Percentiles rank a stretch among this genome's conserved stretches.
Evolutionary conservation across 37 sponge, comb jelly and placozoan genomes (phyloP).

Genomic region (Geodia barretti): DNA sequence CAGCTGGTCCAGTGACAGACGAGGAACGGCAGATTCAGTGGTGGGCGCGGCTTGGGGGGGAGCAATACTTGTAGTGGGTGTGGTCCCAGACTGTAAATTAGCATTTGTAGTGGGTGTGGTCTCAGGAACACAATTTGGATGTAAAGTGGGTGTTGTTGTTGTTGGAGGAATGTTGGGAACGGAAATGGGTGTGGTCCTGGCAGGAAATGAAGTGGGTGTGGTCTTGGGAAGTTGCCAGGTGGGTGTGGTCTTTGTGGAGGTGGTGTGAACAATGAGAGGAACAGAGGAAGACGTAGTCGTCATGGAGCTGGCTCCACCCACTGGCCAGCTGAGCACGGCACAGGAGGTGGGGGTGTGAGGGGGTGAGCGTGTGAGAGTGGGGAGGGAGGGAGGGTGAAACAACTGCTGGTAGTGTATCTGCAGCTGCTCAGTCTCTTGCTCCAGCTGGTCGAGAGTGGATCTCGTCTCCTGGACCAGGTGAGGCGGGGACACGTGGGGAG

Average conservation of each 20-base stretch:
- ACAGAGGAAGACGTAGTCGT: neutral
- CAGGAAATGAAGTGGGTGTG: neutral
- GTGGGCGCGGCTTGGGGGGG: too few relatives aligned
- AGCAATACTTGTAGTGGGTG: neutral
- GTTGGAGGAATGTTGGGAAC: neutral
- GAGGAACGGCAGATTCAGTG: neutral
- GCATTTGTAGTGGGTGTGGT: too few relatives aligned
- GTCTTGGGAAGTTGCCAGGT: neutral
- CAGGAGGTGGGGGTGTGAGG: neutral
- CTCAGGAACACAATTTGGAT: too few relatives aligned
- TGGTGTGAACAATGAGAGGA: neutral
- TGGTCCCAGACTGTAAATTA: too few relatives aligned
- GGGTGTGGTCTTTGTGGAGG: neutral
- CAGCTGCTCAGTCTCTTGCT: conserved; percentile 59
- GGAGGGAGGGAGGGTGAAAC: neutral
- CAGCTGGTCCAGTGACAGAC: conserved; percentile 2
- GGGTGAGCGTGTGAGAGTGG: neutral
- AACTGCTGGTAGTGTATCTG: conserved; percentile 10
- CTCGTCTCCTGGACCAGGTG: conserved; percentile 49
- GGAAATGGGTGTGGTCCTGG: neutral
- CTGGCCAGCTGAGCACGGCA: neutral
- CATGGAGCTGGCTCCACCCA: neutral
- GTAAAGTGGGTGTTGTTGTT: neutral
- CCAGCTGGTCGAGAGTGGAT: conserved; percentile 51
- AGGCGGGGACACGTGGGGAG: neutral